Evolutionary conservation across 2,888 invertebrate genomes (phyloP).

Genomic region (Oeneis ivallda): DNA sequence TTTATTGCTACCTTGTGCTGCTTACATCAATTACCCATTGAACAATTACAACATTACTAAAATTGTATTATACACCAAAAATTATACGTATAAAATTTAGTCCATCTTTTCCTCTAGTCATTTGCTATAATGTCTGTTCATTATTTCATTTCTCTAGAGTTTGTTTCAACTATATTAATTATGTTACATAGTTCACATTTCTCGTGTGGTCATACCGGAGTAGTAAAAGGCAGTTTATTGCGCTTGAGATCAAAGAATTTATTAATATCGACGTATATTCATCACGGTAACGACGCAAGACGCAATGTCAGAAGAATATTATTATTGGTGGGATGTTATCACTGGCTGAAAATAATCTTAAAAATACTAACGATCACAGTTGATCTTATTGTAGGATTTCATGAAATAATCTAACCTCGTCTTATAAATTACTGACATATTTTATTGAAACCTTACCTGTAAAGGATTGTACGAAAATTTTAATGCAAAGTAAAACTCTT

Average conservation of each 20-base stretch:
- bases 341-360: slow-evolving; percentile 20
- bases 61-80: slow-evolving; percentile 3
- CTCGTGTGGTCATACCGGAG: slow-evolving; percentile 17
- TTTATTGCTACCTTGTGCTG: slow-evolving; percentile 48
- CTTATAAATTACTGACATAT: background rate
- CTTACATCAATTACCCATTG: slow-evolving; percentile 29
- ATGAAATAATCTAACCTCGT: too few relatives aligned
- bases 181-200: slow-evolving; percentile 19
- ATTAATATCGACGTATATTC: slow-evolving; percentile 22
- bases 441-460: slow-evolving; percentile 1
- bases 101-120: background rate
- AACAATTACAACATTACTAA: slow-evolving; percentile 5
- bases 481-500: background rate
- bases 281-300: slow-evolving; percentile 25
- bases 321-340: slow-evolving; percentile 28
- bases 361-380: background rate
- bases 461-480: background rate
- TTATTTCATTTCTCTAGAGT: too few relatives aligned
- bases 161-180: background rate
- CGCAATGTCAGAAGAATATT: slow-evolving; percentile 31
- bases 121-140: background rate
- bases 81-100: background rate
- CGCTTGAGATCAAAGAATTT: slow-evolving; percentile 21
- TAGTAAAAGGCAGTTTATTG: slow-evolving; percentile 15
- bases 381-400: background rate